A percentile compares a stretch with the other conserved stretches of the same genome.
These are phyloP conservation scores for Ostrea edulis DNA, from an alignment of 1,140 invertebrate genomes.

Conservation along the genomic window DNA sequence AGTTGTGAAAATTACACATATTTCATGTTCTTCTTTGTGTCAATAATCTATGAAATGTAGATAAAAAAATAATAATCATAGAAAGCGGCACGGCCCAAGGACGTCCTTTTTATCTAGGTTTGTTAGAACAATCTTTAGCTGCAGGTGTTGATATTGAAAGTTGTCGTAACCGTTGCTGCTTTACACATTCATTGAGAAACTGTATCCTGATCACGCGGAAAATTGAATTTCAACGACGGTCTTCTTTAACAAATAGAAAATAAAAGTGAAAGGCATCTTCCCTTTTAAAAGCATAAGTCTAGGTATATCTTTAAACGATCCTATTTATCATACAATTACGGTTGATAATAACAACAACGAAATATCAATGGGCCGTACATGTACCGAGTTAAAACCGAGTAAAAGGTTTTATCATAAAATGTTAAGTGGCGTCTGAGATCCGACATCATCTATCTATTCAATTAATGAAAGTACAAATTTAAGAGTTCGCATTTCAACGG, in stretches of 20 bases:
- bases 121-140: neutral
- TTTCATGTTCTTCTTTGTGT: neutral
- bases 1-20: constrained; percentile 4
- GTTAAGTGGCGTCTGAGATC: neutral
- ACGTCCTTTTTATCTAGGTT: neutral
- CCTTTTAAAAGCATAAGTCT: neutral
- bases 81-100: constrained; percentile 22
- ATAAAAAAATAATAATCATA: neutral
- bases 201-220: neutral
- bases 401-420: neutral
- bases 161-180: neutral
- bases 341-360: neutral
- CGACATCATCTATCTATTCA: neutral
- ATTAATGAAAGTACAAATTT: neutral
- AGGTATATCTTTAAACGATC: neutral
- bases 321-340: neutral
- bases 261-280: neutral
- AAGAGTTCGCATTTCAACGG: neutral
- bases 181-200: neutral
- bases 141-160: neutral
- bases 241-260: neutral
- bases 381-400: neutral
- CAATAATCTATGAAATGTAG: neutral
- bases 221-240: neutral
- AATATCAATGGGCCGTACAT: neutral